These are phyloP conservation scores for Grapholita molesta DNA, from an alignment of 1,140 invertebrate species.

Conservation along the genomic window DNA sequence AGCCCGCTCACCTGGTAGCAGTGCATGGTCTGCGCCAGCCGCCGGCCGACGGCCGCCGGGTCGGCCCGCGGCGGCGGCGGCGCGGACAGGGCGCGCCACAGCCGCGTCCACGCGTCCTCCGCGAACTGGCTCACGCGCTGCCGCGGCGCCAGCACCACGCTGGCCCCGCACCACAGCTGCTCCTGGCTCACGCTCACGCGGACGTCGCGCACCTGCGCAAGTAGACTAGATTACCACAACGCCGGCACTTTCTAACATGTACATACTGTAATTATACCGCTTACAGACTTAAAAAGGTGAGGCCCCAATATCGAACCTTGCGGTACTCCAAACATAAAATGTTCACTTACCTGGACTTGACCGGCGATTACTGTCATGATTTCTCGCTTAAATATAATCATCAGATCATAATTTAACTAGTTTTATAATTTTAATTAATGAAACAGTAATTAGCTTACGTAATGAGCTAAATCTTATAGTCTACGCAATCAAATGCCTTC, in stretches of 20 bases:
- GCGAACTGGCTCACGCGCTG: constrained; percentile 88
- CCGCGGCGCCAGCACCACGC: constrained; percentile 89
- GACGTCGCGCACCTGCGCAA: constrained; percentile 54
- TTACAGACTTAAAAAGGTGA: too few species aligned
- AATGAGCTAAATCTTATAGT: too few species aligned
- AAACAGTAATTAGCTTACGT: too few species aligned
- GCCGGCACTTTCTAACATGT: too few species aligned
- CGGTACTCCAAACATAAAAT: background rate
- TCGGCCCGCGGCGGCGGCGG: constrained; percentile 80
- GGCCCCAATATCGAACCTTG: background rate
- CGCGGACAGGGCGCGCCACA: constrained; percentile 85
- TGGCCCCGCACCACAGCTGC: constrained; percentile 87
- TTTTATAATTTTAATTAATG: too few species aligned
- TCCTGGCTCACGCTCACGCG: constrained; percentile 81
- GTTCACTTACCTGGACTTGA: background rate
- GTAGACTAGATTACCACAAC: background rate
- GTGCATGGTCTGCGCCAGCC: constrained; percentile 86
- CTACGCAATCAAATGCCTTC: too few species aligned
- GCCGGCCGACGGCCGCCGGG: constrained; percentile 84
- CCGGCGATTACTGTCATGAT: background rate
- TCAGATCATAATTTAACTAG: too few species aligned
- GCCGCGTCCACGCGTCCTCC: constrained; percentile 88
- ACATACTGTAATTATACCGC: too few species aligned
- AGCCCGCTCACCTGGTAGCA: constrained; percentile 83
- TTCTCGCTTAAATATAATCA: background rate